These are phyloP conservation scores for Sarcophaga rosellei DNA, from an alignment of 2,888 invertebrate genomes.

Conservation along the genomic window DNA sequence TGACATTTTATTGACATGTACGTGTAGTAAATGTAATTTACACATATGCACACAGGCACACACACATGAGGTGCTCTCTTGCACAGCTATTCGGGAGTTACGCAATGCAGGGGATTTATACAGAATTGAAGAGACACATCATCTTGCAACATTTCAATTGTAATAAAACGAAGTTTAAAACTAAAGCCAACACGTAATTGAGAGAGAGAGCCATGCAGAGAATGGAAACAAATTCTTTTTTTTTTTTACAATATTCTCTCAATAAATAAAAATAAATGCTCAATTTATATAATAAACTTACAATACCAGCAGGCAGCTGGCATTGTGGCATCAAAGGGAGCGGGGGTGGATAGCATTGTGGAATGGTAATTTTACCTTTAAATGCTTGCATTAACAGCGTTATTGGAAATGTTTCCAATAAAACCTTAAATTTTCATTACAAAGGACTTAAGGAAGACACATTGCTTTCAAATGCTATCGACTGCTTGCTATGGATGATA, in stretches of 20 bases:
- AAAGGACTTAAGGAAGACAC: constrained; percentile 59
- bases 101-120: constrained; percentile 4
- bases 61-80: not conserved
- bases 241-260: constrained; percentile 13
- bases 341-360: not conserved
- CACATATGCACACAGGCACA: not conserved
- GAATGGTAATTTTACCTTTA: constrained; percentile 6
- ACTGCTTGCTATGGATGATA: too few relatives aligned
- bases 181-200: constrained; percentile 56
- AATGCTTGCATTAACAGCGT: too few relatives aligned
- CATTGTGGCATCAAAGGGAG: not conserved
- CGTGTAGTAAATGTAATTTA: constrained; percentile 23
- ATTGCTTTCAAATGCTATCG: constrained; percentile 21
- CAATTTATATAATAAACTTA: constrained; percentile 52
- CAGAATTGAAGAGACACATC: constrained; percentile 28
- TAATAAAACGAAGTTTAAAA: constrained; percentile 19
- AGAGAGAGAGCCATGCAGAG: not conserved
- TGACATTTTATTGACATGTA: constrained; percentile 59
- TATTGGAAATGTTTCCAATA: constrained; percentile 22
- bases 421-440: constrained; percentile 65
- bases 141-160: constrained; percentile 30
- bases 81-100: not conserved
- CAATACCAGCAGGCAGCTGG: not conserved
- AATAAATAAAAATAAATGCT: constrained; percentile 65
- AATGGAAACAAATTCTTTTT: constrained; percentile 15